These are phyloP conservation scores for Corapipo altera DNA, from an alignment of 2,113 vertebrate species.

Conservation along the genomic window DNA sequence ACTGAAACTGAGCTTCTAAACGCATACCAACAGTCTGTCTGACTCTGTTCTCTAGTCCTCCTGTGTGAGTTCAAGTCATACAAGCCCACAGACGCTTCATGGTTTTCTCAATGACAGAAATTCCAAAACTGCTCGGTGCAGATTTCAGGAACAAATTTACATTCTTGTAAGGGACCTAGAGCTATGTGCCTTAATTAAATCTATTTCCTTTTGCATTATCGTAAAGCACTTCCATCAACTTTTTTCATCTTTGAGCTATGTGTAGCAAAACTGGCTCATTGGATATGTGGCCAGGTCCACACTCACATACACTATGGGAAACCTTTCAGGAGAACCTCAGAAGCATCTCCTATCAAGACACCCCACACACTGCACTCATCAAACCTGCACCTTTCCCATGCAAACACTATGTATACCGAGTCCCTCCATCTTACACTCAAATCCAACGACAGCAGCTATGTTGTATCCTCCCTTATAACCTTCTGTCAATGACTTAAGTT, in stretches of 20 bases:
- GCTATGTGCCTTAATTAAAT: neutral
- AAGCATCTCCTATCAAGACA: neutral
- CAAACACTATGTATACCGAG: fast-evolving
- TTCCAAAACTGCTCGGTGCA: neutral
- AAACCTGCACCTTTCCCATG: neutral
- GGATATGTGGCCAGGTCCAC: neutral
- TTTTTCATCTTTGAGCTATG: neutral
- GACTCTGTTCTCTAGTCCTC: neutral
- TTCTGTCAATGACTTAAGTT: neutral
- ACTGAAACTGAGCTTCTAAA: neutral
- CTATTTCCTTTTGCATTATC: neutral
- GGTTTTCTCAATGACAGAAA: neutral
- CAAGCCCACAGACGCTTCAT: neutral
- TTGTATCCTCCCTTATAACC: neutral
- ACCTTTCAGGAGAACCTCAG: neutral
- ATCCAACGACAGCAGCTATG: neutral
- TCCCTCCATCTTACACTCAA: neutral
- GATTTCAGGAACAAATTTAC: neutral
- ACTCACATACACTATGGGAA: neutral
- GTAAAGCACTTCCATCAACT: neutral
- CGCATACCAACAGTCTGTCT: neutral
- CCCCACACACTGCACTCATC: fast-evolving
- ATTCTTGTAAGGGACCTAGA: neutral
- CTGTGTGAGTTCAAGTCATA: neutral
- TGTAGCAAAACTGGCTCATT: neutral